Percentiles rank a stretch among this genome's conserved stretches.
phyloP scores from a whole-genome alignment of 2,797 vertebrate genomes.

The Lithobates sylvaticus region DNA sequence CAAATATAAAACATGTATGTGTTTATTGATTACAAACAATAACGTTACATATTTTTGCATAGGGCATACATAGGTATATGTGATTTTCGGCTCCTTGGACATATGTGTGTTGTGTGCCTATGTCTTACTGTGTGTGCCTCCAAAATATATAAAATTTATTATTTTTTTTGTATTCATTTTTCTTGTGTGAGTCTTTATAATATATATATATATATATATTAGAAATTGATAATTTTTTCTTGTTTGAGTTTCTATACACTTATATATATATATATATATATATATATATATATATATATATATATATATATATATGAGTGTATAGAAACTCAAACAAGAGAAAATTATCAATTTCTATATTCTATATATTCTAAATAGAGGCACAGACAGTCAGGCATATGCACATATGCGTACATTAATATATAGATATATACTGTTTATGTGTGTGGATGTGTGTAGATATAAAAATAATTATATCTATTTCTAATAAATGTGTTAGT shows the following conservation, averaged over 20 bases:
- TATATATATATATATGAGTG: too few species aligned
- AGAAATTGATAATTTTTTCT: too few species aligned
- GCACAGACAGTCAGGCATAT: too few species aligned
- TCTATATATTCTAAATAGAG: too few species aligned
- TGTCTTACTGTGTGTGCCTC: neutral
- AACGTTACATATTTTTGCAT: neutral
- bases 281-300: too few species aligned
- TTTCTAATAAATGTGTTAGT: too few species aligned
- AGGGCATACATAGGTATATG: neutral
- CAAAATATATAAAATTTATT: neutral
- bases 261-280: too few species aligned
- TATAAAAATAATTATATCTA: too few species aligned
- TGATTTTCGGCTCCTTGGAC: neutral
- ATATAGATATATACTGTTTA: neutral
- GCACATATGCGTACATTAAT: conserved; percentile 3
- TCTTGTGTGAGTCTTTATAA: neutral
- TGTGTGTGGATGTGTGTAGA: too few species aligned
- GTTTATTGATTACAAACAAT: neutral
- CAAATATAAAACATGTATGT: neutral
- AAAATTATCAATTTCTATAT: too few species aligned
- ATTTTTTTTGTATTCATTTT: neutral
- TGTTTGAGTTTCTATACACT: neutral
- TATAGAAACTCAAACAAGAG: too few species aligned
- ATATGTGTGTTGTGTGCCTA: neutral
- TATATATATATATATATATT: too few species aligned